Conservation (phyloP, 2,113 vertebrate species). For the Pipra filicauda region DNA sequence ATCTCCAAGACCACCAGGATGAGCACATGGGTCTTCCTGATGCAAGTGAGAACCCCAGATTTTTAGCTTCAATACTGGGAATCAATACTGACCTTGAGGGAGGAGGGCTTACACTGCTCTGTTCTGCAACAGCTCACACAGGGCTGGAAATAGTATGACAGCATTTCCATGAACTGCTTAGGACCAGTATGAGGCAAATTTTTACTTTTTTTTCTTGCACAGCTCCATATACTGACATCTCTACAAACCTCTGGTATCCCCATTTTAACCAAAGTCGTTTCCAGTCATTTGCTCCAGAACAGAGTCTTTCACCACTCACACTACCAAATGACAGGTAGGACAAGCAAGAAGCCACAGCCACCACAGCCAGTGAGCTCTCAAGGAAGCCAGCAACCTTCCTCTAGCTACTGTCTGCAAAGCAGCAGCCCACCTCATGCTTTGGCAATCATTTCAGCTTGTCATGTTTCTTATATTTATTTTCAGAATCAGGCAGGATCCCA, state of each 20-base stretch:
- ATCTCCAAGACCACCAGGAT: not conserved
- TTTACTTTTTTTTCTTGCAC: not conserved
- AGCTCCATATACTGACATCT: not conserved
- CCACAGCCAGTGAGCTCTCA: not conserved
- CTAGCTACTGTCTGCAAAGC: not conserved
- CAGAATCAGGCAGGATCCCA: not conserved
- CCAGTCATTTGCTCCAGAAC: not conserved
- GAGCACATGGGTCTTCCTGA: not conserved
- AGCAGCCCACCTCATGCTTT: not conserved
- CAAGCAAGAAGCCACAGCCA: not conserved
- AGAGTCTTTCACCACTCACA: not conserved
- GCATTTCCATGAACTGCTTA: not conserved
- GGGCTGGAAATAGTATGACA: not conserved
- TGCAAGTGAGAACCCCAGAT: not conserved
- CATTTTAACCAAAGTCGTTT: not conserved
- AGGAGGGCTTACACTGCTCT: not conserved
- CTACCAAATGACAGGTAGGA: not conserved
- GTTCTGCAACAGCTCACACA: rapidly evolving
- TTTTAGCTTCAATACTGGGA: not conserved
- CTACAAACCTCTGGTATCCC: not conserved
- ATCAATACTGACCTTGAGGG: not conserved
- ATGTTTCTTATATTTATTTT: not conserved
- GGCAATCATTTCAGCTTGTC: not conserved
- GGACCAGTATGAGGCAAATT: not conserved
- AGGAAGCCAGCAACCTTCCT: not conserved